Percentiles rank a stretch among this genome's conserved stretches.
Evolutionary conservation across 2,113 vertebrate genomes (phyloP).

Genomic region (Trematocara variabile): DNA sequence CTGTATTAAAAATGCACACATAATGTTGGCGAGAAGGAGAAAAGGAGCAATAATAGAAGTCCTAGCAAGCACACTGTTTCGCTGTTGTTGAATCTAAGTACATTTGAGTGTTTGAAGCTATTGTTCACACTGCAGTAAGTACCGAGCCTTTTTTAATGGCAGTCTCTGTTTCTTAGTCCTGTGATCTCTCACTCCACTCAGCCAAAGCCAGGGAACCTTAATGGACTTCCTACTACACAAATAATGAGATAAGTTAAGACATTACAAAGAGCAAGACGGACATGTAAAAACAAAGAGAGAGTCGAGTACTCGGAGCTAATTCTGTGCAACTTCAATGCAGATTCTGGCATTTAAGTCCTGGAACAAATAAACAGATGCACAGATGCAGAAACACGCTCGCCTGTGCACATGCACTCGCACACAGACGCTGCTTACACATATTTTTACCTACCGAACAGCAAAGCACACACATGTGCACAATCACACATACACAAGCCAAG

Average conservation of each 20-base stretch:
- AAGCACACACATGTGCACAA: slow-evolving; percentile 11
- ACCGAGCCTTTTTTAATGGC: slow-evolving; percentile 38
- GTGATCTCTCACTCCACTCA: slow-evolving; percentile 46
- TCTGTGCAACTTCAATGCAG: background rate
- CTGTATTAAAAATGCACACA: background rate
- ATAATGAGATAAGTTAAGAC: slow-evolving; percentile 51
- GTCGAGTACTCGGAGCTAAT: background rate
- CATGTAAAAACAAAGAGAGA: slow-evolving; percentile 21
- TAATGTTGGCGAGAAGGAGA: background rate
- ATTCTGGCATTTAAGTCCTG: slow-evolving; percentile 22
- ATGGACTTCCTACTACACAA: slow-evolving; percentile 53
- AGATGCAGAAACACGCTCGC: background rate
- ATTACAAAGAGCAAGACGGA: background rate
- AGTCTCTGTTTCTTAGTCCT: slow-evolving; percentile 29
- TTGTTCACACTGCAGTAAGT: slow-evolving; percentile 27
- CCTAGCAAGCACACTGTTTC: background rate
- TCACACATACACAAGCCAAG: slow-evolving; percentile 13
- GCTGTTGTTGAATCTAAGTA: slow-evolving; percentile 25
- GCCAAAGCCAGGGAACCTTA: slow-evolving; percentile 40
- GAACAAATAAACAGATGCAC: background rate
- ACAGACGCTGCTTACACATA: background rate
- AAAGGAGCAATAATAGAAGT: background rate
- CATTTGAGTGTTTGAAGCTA: slow-evolving; percentile 12
- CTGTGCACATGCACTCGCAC: background rate
- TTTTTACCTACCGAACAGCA: background rate